A percentile compares a stretch with the other conserved stretches of the same genome.
Evolutionary conservation across 2,113 vertebrate genomes (phyloP).

Genomic region (Ictidomys tridecemlineatus): DNA sequence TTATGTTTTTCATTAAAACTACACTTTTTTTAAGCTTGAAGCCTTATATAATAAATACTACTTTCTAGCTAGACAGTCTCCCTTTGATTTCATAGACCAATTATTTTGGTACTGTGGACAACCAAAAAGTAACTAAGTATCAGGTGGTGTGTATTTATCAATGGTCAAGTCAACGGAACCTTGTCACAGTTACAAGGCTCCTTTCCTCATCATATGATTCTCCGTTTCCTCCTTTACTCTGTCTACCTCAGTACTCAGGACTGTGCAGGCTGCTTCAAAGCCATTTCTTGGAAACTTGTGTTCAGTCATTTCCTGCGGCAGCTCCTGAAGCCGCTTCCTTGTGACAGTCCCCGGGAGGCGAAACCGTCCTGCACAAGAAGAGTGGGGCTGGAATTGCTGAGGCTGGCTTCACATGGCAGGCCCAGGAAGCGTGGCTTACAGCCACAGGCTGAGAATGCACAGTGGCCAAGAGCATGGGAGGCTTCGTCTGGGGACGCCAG

Average conservation of each 20-base stretch:
- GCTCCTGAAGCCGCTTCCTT: neutral
- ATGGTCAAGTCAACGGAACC: no score
- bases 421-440: neutral
- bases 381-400: neutral
- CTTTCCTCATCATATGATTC: rapidly evolving
- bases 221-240: neutral
- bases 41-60: neutral
- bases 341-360: rapidly evolving
- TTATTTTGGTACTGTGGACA: neutral
- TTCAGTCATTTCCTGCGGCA: no score
- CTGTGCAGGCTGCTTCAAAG: neutral
- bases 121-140: neutral
- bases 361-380: no score
- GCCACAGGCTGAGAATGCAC: neutral
- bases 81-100: neutral
- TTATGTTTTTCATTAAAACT: neutral
- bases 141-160: neutral
- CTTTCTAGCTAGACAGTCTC: neutral
- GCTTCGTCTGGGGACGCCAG: no score
- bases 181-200: neutral
- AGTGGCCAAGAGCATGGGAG: no score
- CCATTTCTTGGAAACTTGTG: neutral
- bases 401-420: no score
- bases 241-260: rapidly evolving
- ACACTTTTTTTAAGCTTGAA: neutral